phyloP scores from a whole-genome alignment of 23 tunicate species.

The Halocynthia aurantium region DNA sequence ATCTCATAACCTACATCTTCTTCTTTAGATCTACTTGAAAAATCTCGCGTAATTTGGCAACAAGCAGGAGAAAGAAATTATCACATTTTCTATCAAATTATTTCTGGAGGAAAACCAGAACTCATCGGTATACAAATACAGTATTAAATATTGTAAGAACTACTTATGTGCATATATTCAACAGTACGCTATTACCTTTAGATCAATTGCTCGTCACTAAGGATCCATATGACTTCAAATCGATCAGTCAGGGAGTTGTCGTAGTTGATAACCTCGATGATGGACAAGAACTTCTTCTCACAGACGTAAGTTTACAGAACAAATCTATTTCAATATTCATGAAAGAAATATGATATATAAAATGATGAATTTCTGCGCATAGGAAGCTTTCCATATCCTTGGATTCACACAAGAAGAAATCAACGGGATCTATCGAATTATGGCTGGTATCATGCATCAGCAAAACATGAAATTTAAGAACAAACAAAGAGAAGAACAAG shows the following conservation, averaged over 20 bases:
- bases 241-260: slow-evolving; percentile 24
- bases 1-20: background rate
- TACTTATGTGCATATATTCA: background rate
- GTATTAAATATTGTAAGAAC: too few species aligned
- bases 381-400: slow-evolving; percentile 89
- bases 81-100: slow-evolving; percentile 87
- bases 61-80: slow-evolving; percentile 88
- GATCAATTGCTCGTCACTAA: slow-evolving; percentile 29
- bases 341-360: too few species aligned
- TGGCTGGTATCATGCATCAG: slow-evolving; percentile 91
- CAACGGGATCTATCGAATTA: slow-evolving; percentile 70
- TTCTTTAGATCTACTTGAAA: slow-evolving; percentile 64
- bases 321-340: too few species aligned
- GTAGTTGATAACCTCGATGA: slow-evolving; percentile 24
- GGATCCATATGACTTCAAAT: slow-evolving; percentile 27
- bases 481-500: slow-evolving; percentile 95
- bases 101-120: slow-evolving; percentile 78
- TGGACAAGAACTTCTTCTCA: slow-evolving; percentile 28
- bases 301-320: too few species aligned
- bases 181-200: background rate
- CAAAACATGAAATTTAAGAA: slow-evolving; percentile 89
- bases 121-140: background rate
- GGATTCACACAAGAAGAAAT: slow-evolving; percentile 89
- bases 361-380: background rate
- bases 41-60: slow-evolving; percentile 90